phyloP scores from a whole-genome alignment of 2,113 vertebrate genomes.

The Typhlomys cinereus region DNA sequence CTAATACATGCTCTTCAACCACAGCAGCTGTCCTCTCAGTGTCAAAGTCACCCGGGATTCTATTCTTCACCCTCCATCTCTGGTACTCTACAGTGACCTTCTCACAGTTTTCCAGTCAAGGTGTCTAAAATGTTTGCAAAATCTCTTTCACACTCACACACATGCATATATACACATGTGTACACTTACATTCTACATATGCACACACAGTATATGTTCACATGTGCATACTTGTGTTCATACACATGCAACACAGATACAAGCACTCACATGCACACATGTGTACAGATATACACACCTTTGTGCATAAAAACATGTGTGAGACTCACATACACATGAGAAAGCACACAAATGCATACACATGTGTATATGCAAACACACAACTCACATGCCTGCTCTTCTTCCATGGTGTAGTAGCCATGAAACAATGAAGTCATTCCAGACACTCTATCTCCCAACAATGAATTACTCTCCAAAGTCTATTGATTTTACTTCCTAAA shows the following conservation, averaged over 20 bases:
- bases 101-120: background rate
- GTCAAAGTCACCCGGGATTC: background rate
- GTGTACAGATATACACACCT: too few relatives aligned
- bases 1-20: background rate
- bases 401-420: background rate
- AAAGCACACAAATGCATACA: too few relatives aligned
- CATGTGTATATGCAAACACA: background rate
- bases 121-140: background rate
- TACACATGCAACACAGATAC: too few relatives aligned
- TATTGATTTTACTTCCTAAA: background rate
- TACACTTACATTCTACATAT: too few relatives aligned
- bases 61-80: background rate
- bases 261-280: too few relatives aligned
- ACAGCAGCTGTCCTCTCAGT: background rate
- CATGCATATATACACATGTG: too few relatives aligned
- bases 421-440: background rate
- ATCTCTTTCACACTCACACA: background rate
- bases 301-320: too few relatives aligned
- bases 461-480: background rate
- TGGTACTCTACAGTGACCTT: background rate
- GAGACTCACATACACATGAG: too few relatives aligned
- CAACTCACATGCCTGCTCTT: background rate
- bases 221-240: too few relatives aligned
- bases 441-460: background rate
- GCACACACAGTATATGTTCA: too few relatives aligned